Percentiles rank a stretch among this genome's conserved stretches.
Evolutionary conservation across 2,113 vertebrate genomes (phyloP).

Genomic region (Theropithecus gelada): DNA sequence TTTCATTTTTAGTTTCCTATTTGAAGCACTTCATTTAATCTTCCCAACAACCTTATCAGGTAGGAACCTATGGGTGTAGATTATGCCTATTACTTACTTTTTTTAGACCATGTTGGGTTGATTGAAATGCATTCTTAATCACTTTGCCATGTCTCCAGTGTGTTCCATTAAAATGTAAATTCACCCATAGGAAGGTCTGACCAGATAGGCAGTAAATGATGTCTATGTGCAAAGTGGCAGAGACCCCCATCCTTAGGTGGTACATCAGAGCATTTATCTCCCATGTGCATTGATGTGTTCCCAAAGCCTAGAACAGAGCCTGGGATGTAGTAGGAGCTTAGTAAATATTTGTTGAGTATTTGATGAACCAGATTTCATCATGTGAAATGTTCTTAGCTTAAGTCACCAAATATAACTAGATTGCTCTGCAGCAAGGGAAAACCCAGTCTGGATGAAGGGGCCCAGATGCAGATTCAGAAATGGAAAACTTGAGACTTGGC

Average conservation of each 20-base stretch:
- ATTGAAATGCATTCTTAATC: not conserved
- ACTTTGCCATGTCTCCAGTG: not conserved
- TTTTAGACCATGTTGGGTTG: not conserved
- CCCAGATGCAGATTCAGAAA: not conserved
- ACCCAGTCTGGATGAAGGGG: not conserved
- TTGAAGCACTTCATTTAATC: constrained; percentile 3
- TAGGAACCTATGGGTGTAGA: not conserved
- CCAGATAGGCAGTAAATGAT: not conserved
- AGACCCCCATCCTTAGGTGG: not conserved
- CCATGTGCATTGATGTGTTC: not conserved
- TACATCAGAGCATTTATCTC: not conserved
- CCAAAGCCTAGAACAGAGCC: not conserved
- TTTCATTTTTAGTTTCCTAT: constrained; percentile 18
- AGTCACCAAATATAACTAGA: not conserved
- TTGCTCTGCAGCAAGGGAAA: not conserved
- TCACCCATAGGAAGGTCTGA: not conserved
- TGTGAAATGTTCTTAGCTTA: not conserved
- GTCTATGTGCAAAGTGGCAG: not conserved
- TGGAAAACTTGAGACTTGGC: not conserved
- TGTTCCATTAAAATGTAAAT: constrained; percentile 25
- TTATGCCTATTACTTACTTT: not conserved
- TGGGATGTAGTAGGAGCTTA: not conserved
- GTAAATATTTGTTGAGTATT: not conserved
- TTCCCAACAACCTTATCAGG: not conserved
- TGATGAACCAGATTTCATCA: not conserved